These are phyloP conservation scores for Heliconius sara DNA, from an alignment of 2,888 invertebrate genomes.

Conservation along the genomic window DNA sequence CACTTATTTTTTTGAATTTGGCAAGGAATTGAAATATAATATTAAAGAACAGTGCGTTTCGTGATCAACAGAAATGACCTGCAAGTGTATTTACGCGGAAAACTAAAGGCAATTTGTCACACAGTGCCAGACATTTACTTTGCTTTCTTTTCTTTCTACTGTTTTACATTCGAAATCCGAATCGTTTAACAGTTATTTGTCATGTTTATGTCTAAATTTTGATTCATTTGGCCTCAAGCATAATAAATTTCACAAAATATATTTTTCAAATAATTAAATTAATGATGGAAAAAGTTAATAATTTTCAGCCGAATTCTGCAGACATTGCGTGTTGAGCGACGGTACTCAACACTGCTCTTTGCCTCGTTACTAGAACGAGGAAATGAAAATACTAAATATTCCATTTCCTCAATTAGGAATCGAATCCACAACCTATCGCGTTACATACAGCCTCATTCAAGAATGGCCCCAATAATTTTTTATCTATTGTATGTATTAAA, in stretches of 20 bases:
- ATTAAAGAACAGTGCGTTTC: slow-evolving; percentile 2
- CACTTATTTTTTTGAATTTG: neutral
- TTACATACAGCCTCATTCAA: too few species aligned
- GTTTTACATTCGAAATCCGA: slow-evolving; percentile 14
- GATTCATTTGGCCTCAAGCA: neutral
- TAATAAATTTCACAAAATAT: neutral
- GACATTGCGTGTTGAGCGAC: too few species aligned
- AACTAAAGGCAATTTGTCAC: slow-evolving; percentile 34
- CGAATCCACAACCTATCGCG: too few species aligned
- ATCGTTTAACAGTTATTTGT: slow-evolving; percentile 9
- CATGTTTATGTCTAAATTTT: neutral
- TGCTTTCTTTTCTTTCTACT: slow-evolving; percentile 14
- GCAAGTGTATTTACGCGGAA: slow-evolving; percentile 29
- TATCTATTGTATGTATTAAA: too few species aligned
- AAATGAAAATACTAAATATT: too few species aligned
- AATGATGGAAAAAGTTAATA: too few species aligned
- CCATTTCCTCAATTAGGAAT: too few species aligned
- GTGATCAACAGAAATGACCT: slow-evolving; percentile 36
- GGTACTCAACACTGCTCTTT: too few species aligned
- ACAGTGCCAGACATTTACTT: slow-evolving; percentile 2
- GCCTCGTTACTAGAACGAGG: too few species aligned
- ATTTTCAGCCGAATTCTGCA: too few species aligned
- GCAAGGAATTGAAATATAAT: neutral
- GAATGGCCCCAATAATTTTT: too few species aligned
- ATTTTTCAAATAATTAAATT: neutral